Conservation (phyloP, 92 coral and sea anemone genomes). For the Parazoanthus darwini region DNA sequence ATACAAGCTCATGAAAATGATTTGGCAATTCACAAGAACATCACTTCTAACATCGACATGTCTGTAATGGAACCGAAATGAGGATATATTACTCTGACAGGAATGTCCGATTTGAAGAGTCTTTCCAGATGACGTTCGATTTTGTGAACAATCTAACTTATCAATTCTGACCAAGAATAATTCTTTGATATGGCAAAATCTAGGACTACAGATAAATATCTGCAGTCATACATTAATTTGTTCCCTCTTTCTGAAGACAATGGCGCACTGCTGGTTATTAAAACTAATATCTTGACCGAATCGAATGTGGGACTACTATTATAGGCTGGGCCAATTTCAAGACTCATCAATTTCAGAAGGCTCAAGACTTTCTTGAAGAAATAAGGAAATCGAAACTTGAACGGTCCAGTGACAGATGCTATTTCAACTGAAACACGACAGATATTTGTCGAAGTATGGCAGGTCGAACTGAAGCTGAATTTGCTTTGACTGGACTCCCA, state of each 20-base stretch:
- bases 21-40: neutral
- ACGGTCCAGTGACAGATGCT: neutral
- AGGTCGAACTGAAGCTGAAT: neutral
- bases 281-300: neutral
- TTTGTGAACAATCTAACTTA: neutral
- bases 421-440: neutral
- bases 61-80: neutral
- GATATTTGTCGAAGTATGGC: neutral
- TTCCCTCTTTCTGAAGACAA: neutral
- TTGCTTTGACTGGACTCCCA: neutral
- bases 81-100: neutral
- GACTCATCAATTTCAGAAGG: neutral
- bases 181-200: neutral
- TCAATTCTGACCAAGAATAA: neutral
- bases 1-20: no score
- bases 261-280: neutral
- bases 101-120: neutral
- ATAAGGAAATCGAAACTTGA: neutral
- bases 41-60: neutral
- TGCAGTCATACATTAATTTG: neutral
- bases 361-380: neutral
- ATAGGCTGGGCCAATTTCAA: neutral
- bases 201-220: neutral
- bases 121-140: neutral
- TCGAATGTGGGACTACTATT: neutral